These are phyloP conservation scores for Subanguina moxae DNA, from an alignment of 1,140 invertebrate species.

Conservation along the genomic window DNA sequence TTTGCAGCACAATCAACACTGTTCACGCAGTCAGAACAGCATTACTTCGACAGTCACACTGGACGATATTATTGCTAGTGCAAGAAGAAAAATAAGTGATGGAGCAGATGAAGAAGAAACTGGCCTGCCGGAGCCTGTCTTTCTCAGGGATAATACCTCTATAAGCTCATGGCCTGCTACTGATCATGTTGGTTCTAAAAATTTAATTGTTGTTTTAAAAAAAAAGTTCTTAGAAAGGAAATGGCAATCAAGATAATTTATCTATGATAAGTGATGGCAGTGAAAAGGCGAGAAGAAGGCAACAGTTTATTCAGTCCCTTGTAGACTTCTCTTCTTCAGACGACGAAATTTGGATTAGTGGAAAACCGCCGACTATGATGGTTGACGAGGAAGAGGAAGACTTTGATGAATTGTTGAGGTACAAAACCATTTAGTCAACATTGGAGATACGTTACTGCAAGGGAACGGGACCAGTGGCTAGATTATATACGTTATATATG, in stretches of 20 bases:
- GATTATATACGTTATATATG: too few relatives aligned
- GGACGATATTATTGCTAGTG: conserved; percentile 9
- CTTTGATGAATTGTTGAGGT: conserved; percentile 4
- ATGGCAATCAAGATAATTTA: neutral
- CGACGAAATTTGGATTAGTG: neutral
- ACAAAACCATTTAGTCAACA: too few relatives aligned
- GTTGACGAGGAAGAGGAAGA: conserved; percentile 4
- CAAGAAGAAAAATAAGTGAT: conserved; percentile 1
- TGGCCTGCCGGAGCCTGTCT: neutral
- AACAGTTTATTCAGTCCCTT: neutral
- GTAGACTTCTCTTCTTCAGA: neutral
- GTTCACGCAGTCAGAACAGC: neutral
- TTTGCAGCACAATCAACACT: neutral
- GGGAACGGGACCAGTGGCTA: too few relatives aligned
- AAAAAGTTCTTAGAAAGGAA: neutral
- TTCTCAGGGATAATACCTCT: neutral
- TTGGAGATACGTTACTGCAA: too few relatives aligned
- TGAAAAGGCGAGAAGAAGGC: neutral
- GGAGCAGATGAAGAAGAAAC: neutral
- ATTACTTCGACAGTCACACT: conserved; percentile 1
- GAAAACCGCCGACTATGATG: neutral
- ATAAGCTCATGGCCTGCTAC: neutral
- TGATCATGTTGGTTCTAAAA: neutral
- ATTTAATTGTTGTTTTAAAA: neutral
- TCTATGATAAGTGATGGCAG: neutral